phyloP scores from a whole-genome alignment of 2,113 vertebrate genomes.

The Condylura cristata region DNA sequence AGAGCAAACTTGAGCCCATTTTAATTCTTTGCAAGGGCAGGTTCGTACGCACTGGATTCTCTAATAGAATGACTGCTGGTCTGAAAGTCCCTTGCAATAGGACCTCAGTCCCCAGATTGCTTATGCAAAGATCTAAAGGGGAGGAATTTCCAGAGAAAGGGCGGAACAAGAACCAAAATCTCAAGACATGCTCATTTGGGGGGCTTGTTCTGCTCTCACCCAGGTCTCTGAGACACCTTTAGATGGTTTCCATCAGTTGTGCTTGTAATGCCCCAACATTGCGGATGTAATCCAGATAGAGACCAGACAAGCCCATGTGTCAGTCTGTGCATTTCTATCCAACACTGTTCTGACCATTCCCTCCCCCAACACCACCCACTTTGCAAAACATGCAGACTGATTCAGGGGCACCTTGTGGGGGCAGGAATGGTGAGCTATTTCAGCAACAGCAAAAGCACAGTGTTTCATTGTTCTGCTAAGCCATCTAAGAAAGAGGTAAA shows the following conservation, averaged over 20 bases:
- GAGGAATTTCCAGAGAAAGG: background rate
- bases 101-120: background rate
- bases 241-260: background rate
- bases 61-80: background rate
- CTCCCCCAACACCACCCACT: background rate
- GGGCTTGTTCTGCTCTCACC: background rate
- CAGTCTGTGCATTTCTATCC: background rate
- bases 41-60: background rate
- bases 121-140: background rate
- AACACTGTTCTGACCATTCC: background rate
- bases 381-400: background rate
- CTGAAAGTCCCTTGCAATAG: background rate
- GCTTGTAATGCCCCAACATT: background rate
- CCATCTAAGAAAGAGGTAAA: background rate
- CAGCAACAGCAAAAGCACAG: background rate
- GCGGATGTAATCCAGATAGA: background rate
- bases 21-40: conserved; percentile 43
- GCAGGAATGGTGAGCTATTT: background rate
- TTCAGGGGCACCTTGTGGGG: accelerated
- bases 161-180: background rate
- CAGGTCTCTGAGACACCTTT: background rate
- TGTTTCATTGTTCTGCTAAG: background rate
- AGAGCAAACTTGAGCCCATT: conserved; percentile 57
- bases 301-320: background rate
- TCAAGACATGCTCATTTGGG: background rate